Evolutionary conservation across 1,140 invertebrate genomes (phyloP).

Genomic region (Glossosoma conforme): DNA sequence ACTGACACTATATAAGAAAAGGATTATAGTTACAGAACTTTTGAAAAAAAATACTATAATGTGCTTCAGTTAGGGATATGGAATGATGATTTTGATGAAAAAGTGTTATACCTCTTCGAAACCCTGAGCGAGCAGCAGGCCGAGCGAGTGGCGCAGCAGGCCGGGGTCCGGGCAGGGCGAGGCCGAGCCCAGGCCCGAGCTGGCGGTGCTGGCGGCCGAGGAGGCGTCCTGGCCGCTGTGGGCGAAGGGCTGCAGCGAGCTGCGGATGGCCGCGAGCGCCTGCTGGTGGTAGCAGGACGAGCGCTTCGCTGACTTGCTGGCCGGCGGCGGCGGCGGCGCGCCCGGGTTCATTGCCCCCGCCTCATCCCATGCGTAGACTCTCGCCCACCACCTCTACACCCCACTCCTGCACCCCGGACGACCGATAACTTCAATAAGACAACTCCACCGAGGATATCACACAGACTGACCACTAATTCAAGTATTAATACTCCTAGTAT

Average conservation of each 20-base stretch:
- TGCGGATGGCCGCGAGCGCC: slow-evolving; percentile 81
- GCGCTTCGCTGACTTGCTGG: slow-evolving; percentile 66
- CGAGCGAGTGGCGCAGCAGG: slow-evolving; percentile 52
- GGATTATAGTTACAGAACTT: too few relatives aligned
- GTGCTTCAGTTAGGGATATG: background rate
- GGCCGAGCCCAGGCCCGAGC: slow-evolving; percentile 54
- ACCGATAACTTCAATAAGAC: background rate
- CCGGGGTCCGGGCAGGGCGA: slow-evolving; percentile 50
- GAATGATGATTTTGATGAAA: background rate
- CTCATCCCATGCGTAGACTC: slow-evolving; percentile 45
- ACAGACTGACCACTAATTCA: too few relatives aligned
- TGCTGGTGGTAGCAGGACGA: slow-evolving; percentile 83
- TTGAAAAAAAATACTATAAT: slow-evolving; percentile 6
- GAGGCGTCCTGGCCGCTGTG: slow-evolving; percentile 64
- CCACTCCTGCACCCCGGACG: background rate
- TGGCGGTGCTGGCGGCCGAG: slow-evolving; percentile 71
- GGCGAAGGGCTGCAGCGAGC: slow-evolving; percentile 78
- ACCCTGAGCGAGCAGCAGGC: slow-evolving; percentile 59
- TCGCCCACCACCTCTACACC: slow-evolving; percentile 27
- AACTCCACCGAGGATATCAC: too few relatives aligned
- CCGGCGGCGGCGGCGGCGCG: slow-evolving; percentile 44
- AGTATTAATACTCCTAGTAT: too few relatives aligned
- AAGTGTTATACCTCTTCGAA: slow-evolving; percentile 58
- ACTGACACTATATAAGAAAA: too few relatives aligned
- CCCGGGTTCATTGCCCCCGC: slow-evolving; percentile 63